Evolutionary conservation across 2,888 invertebrate species (phyloP), one percentile per base, ranked within the genome.

Genomic region (Phengaris alcon): DNA sequence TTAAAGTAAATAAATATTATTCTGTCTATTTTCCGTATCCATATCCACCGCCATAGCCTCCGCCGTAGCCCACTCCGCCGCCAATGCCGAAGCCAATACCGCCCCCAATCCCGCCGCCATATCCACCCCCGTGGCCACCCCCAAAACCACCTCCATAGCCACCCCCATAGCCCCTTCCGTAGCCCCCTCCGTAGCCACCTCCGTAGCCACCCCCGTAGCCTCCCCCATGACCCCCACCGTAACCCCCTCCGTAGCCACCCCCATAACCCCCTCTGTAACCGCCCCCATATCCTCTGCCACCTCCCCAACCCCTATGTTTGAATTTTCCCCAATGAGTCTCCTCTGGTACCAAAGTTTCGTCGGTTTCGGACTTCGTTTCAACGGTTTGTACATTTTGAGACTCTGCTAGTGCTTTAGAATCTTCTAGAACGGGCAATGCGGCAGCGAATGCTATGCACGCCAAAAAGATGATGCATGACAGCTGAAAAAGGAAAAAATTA

Each of bases 221-320:
- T 9, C 57, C 57, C 3, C 57, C 57, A 15, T 57, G 35, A 0
- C 75, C 76, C 3, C 59, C 52, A 8, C 76, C 75, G 6, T 51
- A 55, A 6, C 76, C 68, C 5, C 75, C 52, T 10, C 76, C 75
- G 6, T 51, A 55, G 9, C 76, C 68, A 5, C 75, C 82, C 79
- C 77, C 73, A 35, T 54, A 59, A 10, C 76, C 75, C 0, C 78
- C 75, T 9, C 79, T 75, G n/a, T 46, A 51, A 0, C 77, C 77
- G 0, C 74, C 68, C 4, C 69, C 46, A 15, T n/a, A 9, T 0
- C 69, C 78, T 0, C 77, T 73, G 4, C 79, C 81, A 4, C 64
- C 77, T 0, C 81, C 79, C 77, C 81, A 79, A 9, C 75, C 46
- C 12, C 80, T 76, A 10, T 52, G 59, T 4, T 78, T 77, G 0